Base-by-base conservation (phyloP, 2,797 vertebrate species). In the Neoniphon sammara region DNA sequence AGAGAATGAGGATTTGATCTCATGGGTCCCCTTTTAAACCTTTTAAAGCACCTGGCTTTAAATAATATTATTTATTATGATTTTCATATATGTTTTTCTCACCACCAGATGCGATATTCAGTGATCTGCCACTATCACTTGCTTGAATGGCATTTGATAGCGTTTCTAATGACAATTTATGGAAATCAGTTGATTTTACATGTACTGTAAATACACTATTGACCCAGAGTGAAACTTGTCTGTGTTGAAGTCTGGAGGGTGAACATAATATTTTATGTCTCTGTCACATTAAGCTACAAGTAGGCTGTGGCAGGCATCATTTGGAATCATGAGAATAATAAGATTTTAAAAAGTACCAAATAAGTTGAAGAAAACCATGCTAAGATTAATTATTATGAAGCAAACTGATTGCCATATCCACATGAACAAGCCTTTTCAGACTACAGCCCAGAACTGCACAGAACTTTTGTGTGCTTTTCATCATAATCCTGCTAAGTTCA, bases 171-270 rank as follows among this genome's bases (percentile, higher is more conserved):
- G 2, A 17, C 15, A 17, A 6, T 17, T 46, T 46, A 17, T 18
- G 15, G 15, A 46, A 17, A 72, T 69, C 75, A 74, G 61, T 67
- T 84, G 54, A 30, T 71, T 5, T 18, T 81, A 68, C 70, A 70
- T 70, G 58, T 75, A 83, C 74, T 78, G 72, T 85, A 83, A 90
- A 89, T 88, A 90, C 49, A 75, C 84, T 80, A 86, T 75, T 82
- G 77, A 88, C 77, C 78, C 68, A 59, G 59, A 88, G 87, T 78
- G 72, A 81, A 90, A 91, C 80, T 59, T 54, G 78, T 82, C 84
- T 75, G 82, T 82, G 86, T 68, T 44, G 82, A 62, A 84, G 87
- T 77, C 63, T 81, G 76, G 76, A 87, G 73, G 74, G 76, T 53
- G 74, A 86, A 82, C 84, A 85, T 87, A 70, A 83, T 72, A 73